A percentile compares a stretch with the other conserved stretches of the same genome.
These are phyloP conservation scores for Chloropsis hardwickii DNA, from an alignment of 2,113 vertebrate species.

Conservation along the genomic window DNA sequence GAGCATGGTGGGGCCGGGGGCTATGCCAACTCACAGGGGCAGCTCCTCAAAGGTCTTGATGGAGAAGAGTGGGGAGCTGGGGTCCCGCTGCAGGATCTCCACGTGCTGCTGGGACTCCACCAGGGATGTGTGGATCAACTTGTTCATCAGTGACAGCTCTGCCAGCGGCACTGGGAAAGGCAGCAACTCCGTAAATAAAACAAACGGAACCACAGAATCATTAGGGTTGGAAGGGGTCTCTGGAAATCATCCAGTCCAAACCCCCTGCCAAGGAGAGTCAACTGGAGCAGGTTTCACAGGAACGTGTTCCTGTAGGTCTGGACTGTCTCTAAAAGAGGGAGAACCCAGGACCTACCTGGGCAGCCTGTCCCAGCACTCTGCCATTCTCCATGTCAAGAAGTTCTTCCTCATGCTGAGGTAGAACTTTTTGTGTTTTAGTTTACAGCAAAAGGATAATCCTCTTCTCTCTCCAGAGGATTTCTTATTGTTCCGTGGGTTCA, in stretches of 20 bases:
- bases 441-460: too few relatives aligned
- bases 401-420: not conserved
- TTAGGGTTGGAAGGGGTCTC: not conserved
- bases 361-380: not conserved
- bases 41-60: constrained; percentile 75
- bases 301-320: not conserved
- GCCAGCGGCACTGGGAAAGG: constrained; percentile 50
- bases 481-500: not conserved
- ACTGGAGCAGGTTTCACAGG: not conserved
- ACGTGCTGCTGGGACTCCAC: constrained; percentile 71
- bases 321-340: not conserved
- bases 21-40: constrained; percentile 64
- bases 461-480: not conserved
- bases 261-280: not conserved
- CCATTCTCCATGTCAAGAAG: not conserved
- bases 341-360: not conserved
- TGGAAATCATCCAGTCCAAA: not conserved
- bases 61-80: constrained; percentile 74
- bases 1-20: rapidly evolving
- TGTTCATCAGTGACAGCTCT: constrained; percentile 73
- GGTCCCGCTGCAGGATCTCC: constrained; percentile 76
- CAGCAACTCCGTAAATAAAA: not conserved
- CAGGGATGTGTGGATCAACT: constrained; percentile 72
- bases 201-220: not conserved
- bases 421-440: not conserved